A percentile compares a stretch with the other conserved stretches of the same genome.
Evolutionary conservation across 2,888 invertebrate species (phyloP).

Genomic region (Syrphus vitripennis): DNA sequence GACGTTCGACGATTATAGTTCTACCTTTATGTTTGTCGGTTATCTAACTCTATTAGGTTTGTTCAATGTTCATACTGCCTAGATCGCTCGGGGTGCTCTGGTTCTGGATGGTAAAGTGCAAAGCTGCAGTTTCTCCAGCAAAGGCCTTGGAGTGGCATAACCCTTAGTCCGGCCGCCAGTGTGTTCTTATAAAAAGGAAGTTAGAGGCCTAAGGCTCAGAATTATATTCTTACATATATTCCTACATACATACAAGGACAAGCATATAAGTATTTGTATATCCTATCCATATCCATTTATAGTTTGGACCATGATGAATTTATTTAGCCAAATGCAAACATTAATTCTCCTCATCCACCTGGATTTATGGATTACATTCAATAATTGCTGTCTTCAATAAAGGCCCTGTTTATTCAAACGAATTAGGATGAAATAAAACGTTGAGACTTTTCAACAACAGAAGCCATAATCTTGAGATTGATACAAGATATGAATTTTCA

Average conservation of each 20-base stretch:
- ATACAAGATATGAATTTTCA: not conserved
- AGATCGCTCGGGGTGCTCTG: no score
- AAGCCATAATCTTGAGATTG: not conserved
- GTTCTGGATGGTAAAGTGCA: no score
- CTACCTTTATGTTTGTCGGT: no score
- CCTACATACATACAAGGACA: no score
- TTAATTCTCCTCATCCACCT: conserved; percentile 48
- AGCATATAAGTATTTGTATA: no score
- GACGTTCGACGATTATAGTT: no score
- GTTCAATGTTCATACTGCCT: no score
- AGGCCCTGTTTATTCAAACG: not conserved
- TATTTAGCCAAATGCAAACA: conserved; percentile 40
- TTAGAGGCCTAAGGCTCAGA: not conserved
- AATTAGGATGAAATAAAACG: not conserved
- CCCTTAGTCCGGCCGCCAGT: not conserved
- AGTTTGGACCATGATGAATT: conserved; percentile 36
- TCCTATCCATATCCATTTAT: not conserved
- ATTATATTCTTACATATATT: not conserved
- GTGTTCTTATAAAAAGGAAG: not conserved
- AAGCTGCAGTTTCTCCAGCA: no score
- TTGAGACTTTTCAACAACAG: not conserved
- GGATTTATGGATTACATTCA: conserved; percentile 56
- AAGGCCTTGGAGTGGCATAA: not conserved
- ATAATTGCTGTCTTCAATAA: conserved; percentile 12
- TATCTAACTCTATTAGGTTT: no score